A percentile compares a stretch with the other conserved stretches of the same genome.
Conservation (phyloP, 2,797 vertebrate species). For the Anisognathus igniventris region DNA sequence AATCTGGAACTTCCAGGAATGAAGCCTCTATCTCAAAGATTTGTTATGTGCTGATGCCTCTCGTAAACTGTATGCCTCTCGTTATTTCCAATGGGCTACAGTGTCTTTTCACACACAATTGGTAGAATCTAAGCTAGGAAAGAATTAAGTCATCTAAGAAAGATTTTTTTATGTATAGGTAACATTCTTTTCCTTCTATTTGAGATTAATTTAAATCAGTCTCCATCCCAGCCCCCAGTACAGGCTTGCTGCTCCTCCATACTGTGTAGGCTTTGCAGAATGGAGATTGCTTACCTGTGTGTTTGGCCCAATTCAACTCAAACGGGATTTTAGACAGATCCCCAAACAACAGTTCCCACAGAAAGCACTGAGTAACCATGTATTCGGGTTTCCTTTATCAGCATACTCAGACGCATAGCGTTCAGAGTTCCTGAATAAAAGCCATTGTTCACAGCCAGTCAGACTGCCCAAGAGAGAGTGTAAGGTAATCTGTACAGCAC, state of each 20-base stretch:
- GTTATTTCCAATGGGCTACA: neutral
- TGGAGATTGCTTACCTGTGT: neutral
- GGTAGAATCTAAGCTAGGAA: neutral
- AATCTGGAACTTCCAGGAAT: neutral
- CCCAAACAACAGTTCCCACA: neutral
- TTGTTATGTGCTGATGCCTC: neutral
- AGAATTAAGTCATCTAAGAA: neutral
- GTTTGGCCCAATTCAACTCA: neutral
- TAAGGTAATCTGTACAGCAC: neutral
- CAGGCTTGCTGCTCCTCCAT: neutral
- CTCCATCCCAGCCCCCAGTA: neutral
- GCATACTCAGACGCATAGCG: neutral
- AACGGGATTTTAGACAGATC: neutral
- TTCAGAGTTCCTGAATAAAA: constrained; percentile 13
- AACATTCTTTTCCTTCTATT: neutral
- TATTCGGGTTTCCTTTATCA: neutral
- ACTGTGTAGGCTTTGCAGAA: neutral
- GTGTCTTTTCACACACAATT: neutral
- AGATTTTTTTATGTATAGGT: neutral
- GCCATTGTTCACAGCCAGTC: neutral
- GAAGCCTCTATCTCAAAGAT: neutral
- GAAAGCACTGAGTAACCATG: neutral
- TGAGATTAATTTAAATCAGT: neutral
- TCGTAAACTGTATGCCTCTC: neutral
- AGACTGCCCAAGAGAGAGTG: neutral